Evolutionary conservation across 2,113 vertebrate species (phyloP), one percentile per base, ranked within the genome.

Genomic region (Halichoerus grypus): DNA sequence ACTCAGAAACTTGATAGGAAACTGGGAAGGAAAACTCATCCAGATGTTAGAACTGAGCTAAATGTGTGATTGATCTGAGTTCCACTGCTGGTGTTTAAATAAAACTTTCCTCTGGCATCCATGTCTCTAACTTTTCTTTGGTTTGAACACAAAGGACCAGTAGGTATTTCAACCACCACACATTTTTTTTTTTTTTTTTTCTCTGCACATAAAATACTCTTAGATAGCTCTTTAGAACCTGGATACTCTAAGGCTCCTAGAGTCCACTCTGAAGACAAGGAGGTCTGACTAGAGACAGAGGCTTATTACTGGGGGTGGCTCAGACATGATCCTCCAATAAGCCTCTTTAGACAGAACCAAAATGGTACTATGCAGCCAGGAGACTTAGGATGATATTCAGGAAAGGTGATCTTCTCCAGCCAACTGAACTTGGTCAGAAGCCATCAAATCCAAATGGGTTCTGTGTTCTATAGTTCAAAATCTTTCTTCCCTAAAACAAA

Each of bases 151-250:
- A 65, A 5, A 7, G 11, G 15, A 4, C 0, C 22, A 46, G 22
- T 12, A 51, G 53, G n/a, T 51, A 74, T 85, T n/a, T 57, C 26
- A 93, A 14, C 19, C 61, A 55, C 53, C n/a, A 21, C 1, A 39
- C 1, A 53, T 46, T 46, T 46, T 46, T 42, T 63, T 36, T 46
- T 42, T 63, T 36, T 36, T 51, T 31, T 15, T 63, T 9, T 53
- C 33, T 67, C 10, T 92, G 33, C 1, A 96, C 94, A 86, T 91
- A 88, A 59, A 82, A 95, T 87, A 91, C 59, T 97, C 94, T 94
- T 91, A 93, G 97, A 88, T 91, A 91, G 53, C 21, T 97, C 4
- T 79, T 79, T 83, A 91, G 95, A 92, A 83, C 13, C 71, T 91
- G 71, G 74, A 31, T 61, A 88, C 55, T 88, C 63, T 42, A 7